Base-by-base conservation (phyloP, 2,113 vertebrate genomes). In the Ictalurus punctatus region DNA sequence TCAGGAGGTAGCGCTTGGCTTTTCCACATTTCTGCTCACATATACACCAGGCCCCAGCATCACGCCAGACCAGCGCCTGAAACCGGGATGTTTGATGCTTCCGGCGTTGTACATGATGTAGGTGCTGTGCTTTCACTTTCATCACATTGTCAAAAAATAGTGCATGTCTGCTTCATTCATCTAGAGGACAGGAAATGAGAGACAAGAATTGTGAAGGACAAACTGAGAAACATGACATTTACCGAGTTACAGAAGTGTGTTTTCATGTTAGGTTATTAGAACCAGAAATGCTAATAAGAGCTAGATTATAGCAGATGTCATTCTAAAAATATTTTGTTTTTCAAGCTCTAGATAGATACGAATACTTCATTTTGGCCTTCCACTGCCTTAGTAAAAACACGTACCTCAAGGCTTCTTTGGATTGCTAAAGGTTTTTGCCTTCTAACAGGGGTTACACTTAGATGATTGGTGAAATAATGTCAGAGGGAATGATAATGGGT, bases 21-120 rank as follows among this genome's bases (percentile, higher is more conserved):
- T 95, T 8, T 92, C 0, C 65, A 91, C 78, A 90, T 94, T 94
- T 23, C 93, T 91, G 91, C 94, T 95, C 59, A 95, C 91, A 69
- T 96, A 96, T 5, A 96, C 91, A 0, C 95, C 94, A 0, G 0
- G 88, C 21, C 95, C 94, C 0, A 96, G 93, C 94, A 95, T 95
- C 81, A 95, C 95, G 0, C 0, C 16, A 0, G 0, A 0, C 1
- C 95, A 95, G 23, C 0, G 88, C 0, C 0, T 0, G 63, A 96
- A 95, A 0, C 95, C 93, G 0, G 0, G 0, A 0, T 0, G 0
- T 13, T 0, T 0, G 82, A 96, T 95, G 0, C 37, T 0, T 0
- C 0, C 0, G 3, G 73, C 95, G 14, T 96, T 95, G 87, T 95
- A 96, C 94, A 96, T 96, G 54, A 92, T 2, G 34, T 95, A 96